Percentiles rank a stretch among this genome's conserved stretches.
These are phyloP conservation scores for Bactericera cockerelli DNA, from an alignment of 1,140 invertebrate species.

Conservation along the genomic window DNA sequence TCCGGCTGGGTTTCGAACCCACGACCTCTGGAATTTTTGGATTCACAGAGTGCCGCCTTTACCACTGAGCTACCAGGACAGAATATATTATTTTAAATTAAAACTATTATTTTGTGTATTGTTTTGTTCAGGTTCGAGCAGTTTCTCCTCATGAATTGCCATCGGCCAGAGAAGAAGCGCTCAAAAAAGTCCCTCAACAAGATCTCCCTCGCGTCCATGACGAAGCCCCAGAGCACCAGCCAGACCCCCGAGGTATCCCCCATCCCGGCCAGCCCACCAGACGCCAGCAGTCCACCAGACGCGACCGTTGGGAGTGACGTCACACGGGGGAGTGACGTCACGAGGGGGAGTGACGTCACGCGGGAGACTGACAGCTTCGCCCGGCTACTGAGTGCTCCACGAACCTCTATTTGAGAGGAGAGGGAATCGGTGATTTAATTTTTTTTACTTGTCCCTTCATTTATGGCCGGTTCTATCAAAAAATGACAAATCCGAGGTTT, in stretches of 20 bases:
- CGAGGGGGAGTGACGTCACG: too few species aligned
- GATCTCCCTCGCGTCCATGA: not conserved
- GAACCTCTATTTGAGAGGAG: not conserved
- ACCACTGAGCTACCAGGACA: too few species aligned
- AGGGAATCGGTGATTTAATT: too few species aligned
- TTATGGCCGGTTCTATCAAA: too few species aligned
- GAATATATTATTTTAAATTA: too few species aligned
- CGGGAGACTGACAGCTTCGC: not conserved
- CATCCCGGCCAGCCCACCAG: not conserved
- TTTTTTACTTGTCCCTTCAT: too few species aligned
- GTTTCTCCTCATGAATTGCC: not conserved
- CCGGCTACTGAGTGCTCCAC: not conserved
- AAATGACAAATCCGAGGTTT: too few species aligned
- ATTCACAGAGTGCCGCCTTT: too few species aligned
- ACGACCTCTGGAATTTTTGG: too few species aligned
- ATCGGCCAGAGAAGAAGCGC: not conserved
- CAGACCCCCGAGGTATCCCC: not conserved
- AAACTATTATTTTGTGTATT: too few species aligned
- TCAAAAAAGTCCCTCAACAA: conserved; percentile 1
- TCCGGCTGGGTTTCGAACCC: too few species aligned
- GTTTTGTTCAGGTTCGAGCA: not conserved
- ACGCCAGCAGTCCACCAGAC: not conserved
- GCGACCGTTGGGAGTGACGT: too few species aligned
- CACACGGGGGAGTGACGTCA: not conserved
- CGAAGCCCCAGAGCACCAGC: not conserved